Evolutionary conservation across 2,113 vertebrate species (phyloP), one percentile per base, ranked within the genome.

Genomic region (Mustela nigripes): DNA sequence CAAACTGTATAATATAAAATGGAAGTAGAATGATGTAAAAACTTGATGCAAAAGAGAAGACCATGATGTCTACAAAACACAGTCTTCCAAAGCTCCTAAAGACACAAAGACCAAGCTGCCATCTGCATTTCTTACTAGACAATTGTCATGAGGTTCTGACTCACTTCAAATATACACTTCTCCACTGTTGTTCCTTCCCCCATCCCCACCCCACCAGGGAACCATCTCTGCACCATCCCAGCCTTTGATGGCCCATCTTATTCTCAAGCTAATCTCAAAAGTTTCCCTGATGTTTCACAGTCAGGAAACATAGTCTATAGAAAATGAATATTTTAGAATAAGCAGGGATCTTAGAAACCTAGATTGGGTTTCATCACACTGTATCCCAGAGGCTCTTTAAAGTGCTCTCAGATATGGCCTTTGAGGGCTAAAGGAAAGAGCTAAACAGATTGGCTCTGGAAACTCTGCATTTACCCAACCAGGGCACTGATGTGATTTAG

Each of bases 261-360:
- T 8, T 31, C 28, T 82, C 33, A 18, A 85, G 36, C 36, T 96
- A 53, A 63, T 92, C 12, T 82, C 58, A 90, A 94, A 96, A 79
- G 24, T 6, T 24, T 71, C n/a, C 8, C 18, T 56, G 21, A 67
- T 67, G 3, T 74, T 92, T 92, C 67, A 31, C 6, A 87, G 7
- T 45, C 53, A 67, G 67, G 48, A 91, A 22, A 67, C 12, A 74
- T 0, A 50, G 36, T 36, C 80, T 81, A 45, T 24, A 56, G 45
- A 15, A 90, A 83, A 60, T 42, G 19, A 74, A 86, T 33, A 26
- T 4, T 94, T 83, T 92, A 56, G 18, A 80, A 65, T 80, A 67
- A 65, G 31, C 22, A 33, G 53, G 3, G 50, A 89, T 81, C 8
- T 69, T 81, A 76, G 50, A 93, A 81, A 69, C 89, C 22, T 79